Evolutionary conservation across 2,888 invertebrate genomes (phyloP).

Genomic region (Leucozona laternaria): DNA sequence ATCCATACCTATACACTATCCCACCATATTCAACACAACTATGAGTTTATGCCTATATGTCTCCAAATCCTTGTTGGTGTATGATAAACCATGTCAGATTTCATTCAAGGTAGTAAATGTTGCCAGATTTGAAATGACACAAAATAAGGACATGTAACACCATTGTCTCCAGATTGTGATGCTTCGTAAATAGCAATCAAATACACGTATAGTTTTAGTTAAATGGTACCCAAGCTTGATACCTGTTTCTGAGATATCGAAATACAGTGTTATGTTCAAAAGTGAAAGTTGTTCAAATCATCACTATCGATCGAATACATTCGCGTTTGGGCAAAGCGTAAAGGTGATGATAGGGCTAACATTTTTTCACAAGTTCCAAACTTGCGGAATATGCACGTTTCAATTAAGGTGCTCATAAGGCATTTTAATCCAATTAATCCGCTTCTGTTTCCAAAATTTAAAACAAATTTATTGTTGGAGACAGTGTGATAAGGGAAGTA

Average conservation of each 20-base stretch:
- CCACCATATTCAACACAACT: background rate
- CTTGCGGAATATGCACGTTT: background rate
- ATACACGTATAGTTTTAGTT: background rate
- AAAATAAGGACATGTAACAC: slow-evolving; percentile 30
- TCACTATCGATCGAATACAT: slow-evolving; percentile 27
- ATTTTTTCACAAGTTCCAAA: background rate
- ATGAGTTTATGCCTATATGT: background rate
- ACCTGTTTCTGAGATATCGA: slow-evolving; percentile 28
- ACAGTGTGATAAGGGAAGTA: too few species aligned
- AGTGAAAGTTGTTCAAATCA: slow-evolving; percentile 30
- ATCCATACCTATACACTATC: background rate
- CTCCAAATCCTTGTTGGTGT: slow-evolving; percentile 37
- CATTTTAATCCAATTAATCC: background rate
- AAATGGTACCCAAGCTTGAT: background rate
- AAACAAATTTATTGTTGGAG: too few species aligned
- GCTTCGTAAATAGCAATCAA: slow-evolving; percentile 17
- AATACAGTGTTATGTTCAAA: background rate
- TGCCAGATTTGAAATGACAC: slow-evolving; percentile 31
- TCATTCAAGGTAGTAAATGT: slow-evolving; percentile 51
- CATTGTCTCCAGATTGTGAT: slow-evolving; percentile 44
- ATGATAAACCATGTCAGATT: slow-evolving; percentile 59
- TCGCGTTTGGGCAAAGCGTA: background rate
- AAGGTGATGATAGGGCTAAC: background rate
- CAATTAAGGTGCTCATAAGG: background rate
- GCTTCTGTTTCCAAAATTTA: background rate